phyloP scores from a whole-genome alignment of 2,888 invertebrate species.

The Dryococelus australis region DNA sequence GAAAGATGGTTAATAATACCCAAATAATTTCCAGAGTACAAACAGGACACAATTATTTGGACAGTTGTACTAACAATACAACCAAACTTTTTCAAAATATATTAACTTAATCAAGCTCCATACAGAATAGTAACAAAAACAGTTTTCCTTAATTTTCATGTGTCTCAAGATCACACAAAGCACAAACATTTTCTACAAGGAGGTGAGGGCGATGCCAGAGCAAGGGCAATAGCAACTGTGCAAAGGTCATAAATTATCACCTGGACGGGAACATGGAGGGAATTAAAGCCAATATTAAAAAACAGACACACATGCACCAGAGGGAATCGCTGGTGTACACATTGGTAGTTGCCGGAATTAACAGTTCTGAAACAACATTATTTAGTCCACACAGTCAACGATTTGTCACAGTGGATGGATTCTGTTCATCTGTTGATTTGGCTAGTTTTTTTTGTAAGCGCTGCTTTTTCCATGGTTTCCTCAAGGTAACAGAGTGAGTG shows the following conservation, averaged over 20 bases:
- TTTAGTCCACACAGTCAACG: background rate
- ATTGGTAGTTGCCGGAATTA: background rate
- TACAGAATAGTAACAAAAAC: background rate
- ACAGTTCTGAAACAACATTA: background rate
- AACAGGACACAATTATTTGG: too few relatives aligned
- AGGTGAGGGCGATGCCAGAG: too few relatives aligned
- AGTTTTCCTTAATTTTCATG: background rate
- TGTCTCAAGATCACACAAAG: too few relatives aligned
- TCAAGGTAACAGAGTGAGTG: background rate
- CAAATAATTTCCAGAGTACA: too few relatives aligned
- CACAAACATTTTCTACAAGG: too few relatives aligned
- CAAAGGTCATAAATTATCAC: background rate
- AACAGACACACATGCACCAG: background rate
- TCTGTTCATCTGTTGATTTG: background rate
- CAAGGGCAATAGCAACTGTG: background rate
- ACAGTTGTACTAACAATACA: too few relatives aligned
- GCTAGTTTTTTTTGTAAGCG: background rate
- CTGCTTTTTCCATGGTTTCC: background rate
- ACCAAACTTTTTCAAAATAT: too few relatives aligned
- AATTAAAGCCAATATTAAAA: background rate
- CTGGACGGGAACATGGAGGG: background rate
- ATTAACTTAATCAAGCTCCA: background rate
- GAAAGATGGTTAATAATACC: too few relatives aligned
- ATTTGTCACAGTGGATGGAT: conserved; percentile 10
- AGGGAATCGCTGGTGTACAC: background rate